These are phyloP conservation scores for Atherinosoma microstoma DNA, from an alignment of 2,797 vertebrate genomes.

Conservation along the genomic window DNA sequence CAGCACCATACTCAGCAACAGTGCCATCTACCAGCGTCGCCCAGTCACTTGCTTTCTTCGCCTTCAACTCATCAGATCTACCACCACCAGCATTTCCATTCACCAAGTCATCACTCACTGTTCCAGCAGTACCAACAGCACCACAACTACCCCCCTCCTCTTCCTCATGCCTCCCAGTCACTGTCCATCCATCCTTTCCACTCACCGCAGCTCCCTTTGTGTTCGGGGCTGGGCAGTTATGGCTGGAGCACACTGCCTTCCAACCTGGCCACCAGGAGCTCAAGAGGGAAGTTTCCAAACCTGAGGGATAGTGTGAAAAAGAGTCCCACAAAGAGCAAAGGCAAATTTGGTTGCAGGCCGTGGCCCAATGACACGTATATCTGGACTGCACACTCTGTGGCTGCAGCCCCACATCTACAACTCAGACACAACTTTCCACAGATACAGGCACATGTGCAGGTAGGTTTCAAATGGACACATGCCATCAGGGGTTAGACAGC, in stretches of 20 bases:
- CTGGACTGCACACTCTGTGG: constrained; percentile 77
- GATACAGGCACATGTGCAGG: constrained; percentile 65
- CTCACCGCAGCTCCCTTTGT: constrained; percentile 65
- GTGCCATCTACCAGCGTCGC: constrained; percentile 32
- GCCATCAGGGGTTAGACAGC: neutral
- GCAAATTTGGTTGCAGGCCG: constrained; percentile 76
- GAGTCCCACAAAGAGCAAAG: constrained; percentile 87
- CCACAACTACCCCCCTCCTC: constrained; percentile 48
- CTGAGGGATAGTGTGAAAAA: constrained; percentile 88
- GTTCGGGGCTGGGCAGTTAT: constrained; percentile 60
- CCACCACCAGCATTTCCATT: constrained; percentile 59
- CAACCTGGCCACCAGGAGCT: constrained; percentile 67
- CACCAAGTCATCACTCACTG: constrained; percentile 63
- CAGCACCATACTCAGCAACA: constrained; percentile 62
- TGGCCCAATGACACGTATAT: constrained; percentile 83
- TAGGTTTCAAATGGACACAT: constrained; percentile 34
- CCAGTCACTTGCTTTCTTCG: constrained; percentile 55
- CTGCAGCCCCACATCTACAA: constrained; percentile 47
- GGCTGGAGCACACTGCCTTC: constrained; percentile 82
- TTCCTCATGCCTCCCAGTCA: constrained; percentile 76
- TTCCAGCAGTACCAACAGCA: constrained; percentile 64
- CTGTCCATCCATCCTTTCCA: constrained; percentile 76
- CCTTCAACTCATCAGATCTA: constrained; percentile 62
- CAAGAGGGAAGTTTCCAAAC: constrained; percentile 83
- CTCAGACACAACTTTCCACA: constrained; percentile 55